These are phyloP conservation scores for Epirrita christyi DNA, from an alignment of 2,888 invertebrate species.

Conservation along the genomic window DNA sequence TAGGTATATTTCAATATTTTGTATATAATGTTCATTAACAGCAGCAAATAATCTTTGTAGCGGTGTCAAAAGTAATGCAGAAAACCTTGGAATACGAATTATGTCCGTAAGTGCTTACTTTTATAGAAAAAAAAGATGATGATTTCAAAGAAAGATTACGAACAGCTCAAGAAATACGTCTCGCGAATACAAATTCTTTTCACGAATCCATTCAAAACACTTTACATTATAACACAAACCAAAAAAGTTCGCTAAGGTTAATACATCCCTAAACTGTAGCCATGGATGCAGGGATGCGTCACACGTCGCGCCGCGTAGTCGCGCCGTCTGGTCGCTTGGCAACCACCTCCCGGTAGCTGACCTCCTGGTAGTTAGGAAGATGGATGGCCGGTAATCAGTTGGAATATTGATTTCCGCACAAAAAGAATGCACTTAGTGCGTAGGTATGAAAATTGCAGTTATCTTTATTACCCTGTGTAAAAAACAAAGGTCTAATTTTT, in stretches of 20 bases:
- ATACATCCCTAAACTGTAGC: slow-evolving; percentile 8
- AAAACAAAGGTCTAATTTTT: too few species aligned
- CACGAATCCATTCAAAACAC: not conserved
- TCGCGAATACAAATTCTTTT: not conserved
- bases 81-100: too few species aligned
- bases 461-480: too few species aligned
- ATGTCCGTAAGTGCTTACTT: too few species aligned
- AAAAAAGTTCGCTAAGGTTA: slow-evolving; percentile 3
- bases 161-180: not conserved
- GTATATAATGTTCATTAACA: too few species aligned
- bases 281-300: slow-evolving; percentile 48
- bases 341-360: slow-evolving; percentile 55
- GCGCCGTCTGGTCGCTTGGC: slow-evolving; percentile 60
- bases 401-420: slow-evolving; percentile 28
- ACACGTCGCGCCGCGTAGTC: slow-evolving; percentile 60
- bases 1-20: too few species aligned
- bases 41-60: too few species aligned
- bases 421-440: slow-evolving; percentile 17
- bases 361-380: slow-evolving; percentile 51
- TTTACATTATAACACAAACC: not conserved
- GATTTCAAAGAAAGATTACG: too few species aligned
- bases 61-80: too few species aligned
- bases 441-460: slow-evolving; percentile 1
- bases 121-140: too few species aligned
- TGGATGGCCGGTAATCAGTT: slow-evolving; percentile 28